A percentile compares a stretch with the other conserved stretches of the same genome.
Conservation (phyloP, 1,140 invertebrate species). For the Macrobrachium nipponense region DNA sequence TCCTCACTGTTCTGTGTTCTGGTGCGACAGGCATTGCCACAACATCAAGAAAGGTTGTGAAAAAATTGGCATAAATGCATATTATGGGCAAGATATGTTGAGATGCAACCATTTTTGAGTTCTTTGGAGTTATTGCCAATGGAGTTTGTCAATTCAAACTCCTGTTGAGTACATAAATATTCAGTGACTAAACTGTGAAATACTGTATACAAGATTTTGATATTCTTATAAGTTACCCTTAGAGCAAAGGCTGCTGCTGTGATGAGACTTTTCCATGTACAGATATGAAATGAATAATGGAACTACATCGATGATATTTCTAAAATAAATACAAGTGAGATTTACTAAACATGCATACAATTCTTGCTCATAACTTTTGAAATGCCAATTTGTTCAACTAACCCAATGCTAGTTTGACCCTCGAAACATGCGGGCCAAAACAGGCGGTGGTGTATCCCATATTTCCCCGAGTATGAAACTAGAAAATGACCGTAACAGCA, state of each 20-base stretch:
- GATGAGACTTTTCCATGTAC: no score
- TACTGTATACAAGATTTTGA: not conserved
- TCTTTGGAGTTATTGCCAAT: no score
- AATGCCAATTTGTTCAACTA: conserved; percentile 49
- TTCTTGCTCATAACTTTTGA: conserved; percentile 44
- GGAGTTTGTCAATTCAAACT: not conserved
- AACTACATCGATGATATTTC: not conserved
- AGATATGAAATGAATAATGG: no score
- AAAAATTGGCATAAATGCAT: conserved; percentile 39
- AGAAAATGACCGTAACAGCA: conserved; percentile 61
- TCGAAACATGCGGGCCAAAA: conserved; percentile 45
- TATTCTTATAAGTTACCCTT: no score
- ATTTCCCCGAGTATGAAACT: conserved; percentile 61
- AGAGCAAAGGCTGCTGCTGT: no score
- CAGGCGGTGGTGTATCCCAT: conserved; percentile 54
- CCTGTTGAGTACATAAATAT: conserved; percentile 7
- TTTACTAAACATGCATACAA: conserved; percentile 35
- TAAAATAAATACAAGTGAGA: not conserved
- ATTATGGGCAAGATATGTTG: conserved; percentile 42
- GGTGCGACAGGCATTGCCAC: conserved; percentile 39
- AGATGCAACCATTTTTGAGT: no score
- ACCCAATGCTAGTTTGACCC: conserved; percentile 37
- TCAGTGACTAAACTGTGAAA: conserved; percentile 15
- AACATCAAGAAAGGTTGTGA: conserved; percentile 44
- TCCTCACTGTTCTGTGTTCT: conserved; percentile 51